Evolutionary conservation across 2,888 invertebrate species (phyloP).

Genomic region (Arctia plantaginis): DNA sequence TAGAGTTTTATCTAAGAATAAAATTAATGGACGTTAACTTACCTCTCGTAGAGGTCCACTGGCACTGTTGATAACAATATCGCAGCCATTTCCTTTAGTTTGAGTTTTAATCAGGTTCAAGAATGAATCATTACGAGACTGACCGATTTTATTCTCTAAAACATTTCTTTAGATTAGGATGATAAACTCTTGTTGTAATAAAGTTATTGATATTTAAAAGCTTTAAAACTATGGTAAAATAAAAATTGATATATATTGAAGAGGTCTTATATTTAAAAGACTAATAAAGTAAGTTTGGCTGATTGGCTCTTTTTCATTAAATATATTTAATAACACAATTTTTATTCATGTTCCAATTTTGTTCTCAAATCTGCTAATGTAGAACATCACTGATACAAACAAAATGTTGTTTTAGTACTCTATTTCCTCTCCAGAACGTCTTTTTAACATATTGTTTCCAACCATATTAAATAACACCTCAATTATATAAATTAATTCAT

Average conservation of each 20-base stretch:
- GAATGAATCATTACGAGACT: conserved; percentile 44
- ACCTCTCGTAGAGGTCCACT: conserved; percentile 60
- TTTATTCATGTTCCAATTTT: no score
- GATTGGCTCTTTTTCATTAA: background rate
- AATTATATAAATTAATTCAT: no score
- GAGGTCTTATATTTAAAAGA: no score
- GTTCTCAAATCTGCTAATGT: no score
- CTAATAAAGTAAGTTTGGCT: background rate
- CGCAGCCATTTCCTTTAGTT: conserved; percentile 40
- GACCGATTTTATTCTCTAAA: conserved; percentile 53
- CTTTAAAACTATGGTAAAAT: background rate
- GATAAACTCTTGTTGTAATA: no score
- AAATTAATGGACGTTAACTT: conserved; percentile 22
- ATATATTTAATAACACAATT: background rate
- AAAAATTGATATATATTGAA: no score
- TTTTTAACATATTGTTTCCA: no score
- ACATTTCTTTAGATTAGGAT: background rate
- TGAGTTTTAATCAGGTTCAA: conserved; percentile 30
- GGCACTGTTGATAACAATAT: conserved; percentile 55
- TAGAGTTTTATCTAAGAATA: conserved; percentile 9
- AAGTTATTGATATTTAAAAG: no score
- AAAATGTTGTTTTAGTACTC: no score
- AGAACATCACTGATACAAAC: no score
- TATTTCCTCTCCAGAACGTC: no score
- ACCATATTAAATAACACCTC: no score